phyloP scores from a whole-genome alignment of 2,888 invertebrate genomes.

The Pammene aurita region DNA sequence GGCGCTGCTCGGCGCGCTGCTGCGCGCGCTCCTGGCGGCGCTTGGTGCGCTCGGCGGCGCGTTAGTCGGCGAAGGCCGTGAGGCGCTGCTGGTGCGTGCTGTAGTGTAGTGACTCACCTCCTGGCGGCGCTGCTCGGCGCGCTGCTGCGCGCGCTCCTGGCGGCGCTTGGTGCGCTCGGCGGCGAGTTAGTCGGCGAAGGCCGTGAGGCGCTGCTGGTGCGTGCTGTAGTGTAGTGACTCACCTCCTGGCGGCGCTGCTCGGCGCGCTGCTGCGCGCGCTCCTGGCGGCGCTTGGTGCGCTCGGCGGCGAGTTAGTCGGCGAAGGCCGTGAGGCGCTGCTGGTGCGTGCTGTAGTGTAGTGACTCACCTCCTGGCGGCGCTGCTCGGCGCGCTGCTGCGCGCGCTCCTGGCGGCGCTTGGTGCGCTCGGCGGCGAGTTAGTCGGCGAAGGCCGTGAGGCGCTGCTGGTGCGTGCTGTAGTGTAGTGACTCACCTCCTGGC shows the following conservation, averaged over 20 bases:
- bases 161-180: slow-evolving; percentile 49
- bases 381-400: not conserved
- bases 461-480: slow-evolving; percentile 62
- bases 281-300: slow-evolving; percentile 54
- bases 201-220: slow-evolving; percentile 79
- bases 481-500: slow-evolving; percentile 71
- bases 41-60: slow-evolving; percentile 74
- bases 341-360: too few relatives aligned
- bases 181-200: slow-evolving; percentile 82
- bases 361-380: not conserved
- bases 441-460: not conserved
- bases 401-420: too few relatives aligned
- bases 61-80: slow-evolving; percentile 86
- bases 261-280: slow-evolving; percentile 65
- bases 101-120: slow-evolving; percentile 66
- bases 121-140: slow-evolving; percentile 77
- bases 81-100: slow-evolving; percentile 82
- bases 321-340: slow-evolving; percentile 72
- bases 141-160: slow-evolving; percentile 65
- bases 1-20: slow-evolving; percentile 76
- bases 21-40: slow-evolving; percentile 67
- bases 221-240: too few relatives aligned
- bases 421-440: too few relatives aligned
- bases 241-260: slow-evolving; percentile 82
- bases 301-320: slow-evolving; percentile 60